Evolutionary conservation across 2,888 invertebrate species (phyloP).

Genomic region (Monoplex corrugatus): DNA sequence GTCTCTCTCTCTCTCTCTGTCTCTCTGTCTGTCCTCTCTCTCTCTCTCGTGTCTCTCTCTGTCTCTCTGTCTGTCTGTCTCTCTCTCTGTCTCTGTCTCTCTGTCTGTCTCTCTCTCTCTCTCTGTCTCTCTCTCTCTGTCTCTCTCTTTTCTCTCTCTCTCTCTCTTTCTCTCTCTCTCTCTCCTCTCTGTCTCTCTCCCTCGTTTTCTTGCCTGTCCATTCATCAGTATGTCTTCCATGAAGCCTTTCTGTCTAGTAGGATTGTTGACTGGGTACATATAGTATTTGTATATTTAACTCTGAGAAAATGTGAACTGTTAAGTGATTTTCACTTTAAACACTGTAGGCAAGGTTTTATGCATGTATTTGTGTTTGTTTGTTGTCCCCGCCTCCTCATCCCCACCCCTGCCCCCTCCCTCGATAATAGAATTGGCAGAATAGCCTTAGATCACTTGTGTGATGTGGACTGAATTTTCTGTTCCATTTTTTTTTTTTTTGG

Average conservation of each 20-base stretch:
- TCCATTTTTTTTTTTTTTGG: too few species aligned
- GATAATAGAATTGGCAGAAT: too few species aligned
- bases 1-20: neutral
- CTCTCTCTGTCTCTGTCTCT: neutral
- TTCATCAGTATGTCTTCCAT: too few species aligned
- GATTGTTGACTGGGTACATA: neutral
- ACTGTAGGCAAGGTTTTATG: too few species aligned
- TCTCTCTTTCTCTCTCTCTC: neutral
- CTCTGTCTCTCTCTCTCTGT: slow-evolving; percentile 23
- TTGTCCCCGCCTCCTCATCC: neutral
- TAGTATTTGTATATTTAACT: neutral
- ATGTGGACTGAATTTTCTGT: neutral
- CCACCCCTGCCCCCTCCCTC: too few species aligned
- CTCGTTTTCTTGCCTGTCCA: neutral
- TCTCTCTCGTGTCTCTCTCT: neutral
- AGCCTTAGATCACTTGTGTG: neutral
- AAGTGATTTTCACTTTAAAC: neutral
- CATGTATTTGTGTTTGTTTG: too few species aligned
- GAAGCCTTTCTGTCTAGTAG: too few species aligned
- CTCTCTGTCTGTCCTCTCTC: too few species aligned
- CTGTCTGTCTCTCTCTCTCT: neutral
- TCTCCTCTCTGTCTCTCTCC: neutral
- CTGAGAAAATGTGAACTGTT: neutral
- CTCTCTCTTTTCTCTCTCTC: neutral
- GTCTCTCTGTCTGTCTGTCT: neutral